Evolutionary conservation across 2,797 vertebrate genomes (phyloP), one percentile per base, ranked within the genome.

Genomic region (Falco rusticolus): DNA sequence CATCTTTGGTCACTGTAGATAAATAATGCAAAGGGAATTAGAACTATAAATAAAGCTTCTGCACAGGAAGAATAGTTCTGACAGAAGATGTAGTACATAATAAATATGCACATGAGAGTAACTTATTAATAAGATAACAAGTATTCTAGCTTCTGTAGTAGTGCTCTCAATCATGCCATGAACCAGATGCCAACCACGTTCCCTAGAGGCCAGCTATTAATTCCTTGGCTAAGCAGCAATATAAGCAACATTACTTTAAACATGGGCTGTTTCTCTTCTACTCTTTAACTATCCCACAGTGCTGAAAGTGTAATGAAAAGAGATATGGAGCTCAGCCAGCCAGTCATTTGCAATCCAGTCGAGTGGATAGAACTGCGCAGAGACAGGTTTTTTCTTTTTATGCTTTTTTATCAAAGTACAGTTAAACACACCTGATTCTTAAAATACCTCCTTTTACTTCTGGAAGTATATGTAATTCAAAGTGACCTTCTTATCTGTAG

Each of bases 221-320:
- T 80, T 94, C 93, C 66, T 82, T 94, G 84, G 72, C 79, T 89
- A 96, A 90, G 85, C 85, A 76, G 92, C 63, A 97, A 70, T 65
- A 92, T 41, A 93, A 94, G 85, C 43, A 91, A 71, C 43, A 60
- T 83, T 93, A 95, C 64, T 91, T 75, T 85, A 94, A 94, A 91
- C 26, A 91, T 0, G 0, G 16, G 6, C 53, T 68, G 60, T 71
- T 95, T 96, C 86, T 91, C 51, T 66, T 60, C 25, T 71, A n/a
- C 22, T 90, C 82, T 74, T 74, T 83, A 95, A 92, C 51, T 93
- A 69, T 50, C 50, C 26, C 88, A 75, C 22, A 68, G 79, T 47
- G 48, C 84, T 69, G 43, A 89, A 93, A 83, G 14, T 41, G 54
- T 50, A 94, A 85, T 47, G 50, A 87, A 83, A 90, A 66, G 79